Percentiles rank a stretch among this genome's conserved stretches.
These are phyloP conservation scores for Belonocnema kinseyi DNA, from an alignment of 1,140 invertebrate genomes.

Conservation along the genomic window DNA sequence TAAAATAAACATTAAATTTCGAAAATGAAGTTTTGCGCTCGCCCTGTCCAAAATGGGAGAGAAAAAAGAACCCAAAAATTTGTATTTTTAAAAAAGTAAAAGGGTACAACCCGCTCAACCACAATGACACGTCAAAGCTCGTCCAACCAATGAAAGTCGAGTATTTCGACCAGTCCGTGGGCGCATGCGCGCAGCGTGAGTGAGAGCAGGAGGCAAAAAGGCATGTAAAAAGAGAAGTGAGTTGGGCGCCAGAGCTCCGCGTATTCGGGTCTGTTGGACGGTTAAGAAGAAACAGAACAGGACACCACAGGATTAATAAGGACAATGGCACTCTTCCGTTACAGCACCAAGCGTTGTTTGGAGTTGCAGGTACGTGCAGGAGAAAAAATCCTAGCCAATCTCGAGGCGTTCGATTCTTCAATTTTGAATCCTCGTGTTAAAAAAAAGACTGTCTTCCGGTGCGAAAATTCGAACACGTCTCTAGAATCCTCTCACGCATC, in stretches of 20 bases:
- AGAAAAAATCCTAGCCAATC: neutral
- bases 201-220: constrained; percentile 5
- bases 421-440: constrained; percentile 31
- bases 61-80: too few species aligned
- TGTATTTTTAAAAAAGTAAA: too few species aligned
- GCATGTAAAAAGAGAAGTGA: constrained; percentile 46
- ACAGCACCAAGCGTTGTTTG: constrained; percentile 64
- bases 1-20: too few species aligned
- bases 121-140: constrained; percentile 2
- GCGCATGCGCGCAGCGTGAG: constrained; percentile 28
- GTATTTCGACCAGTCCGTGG: neutral
- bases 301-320: constrained; percentile 36
- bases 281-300: constrained; percentile 37
- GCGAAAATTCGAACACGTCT: constrained; percentile 40
- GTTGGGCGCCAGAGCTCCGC: constrained; percentile 67
- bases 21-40: too few species aligned
- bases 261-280: constrained; percentile 56
- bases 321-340: constrained; percentile 73
- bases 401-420: neutral
- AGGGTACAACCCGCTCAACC: too few species aligned
- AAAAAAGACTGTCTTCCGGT: constrained; percentile 19
- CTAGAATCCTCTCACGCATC: constrained; percentile 24
- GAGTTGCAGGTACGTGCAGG: constrained; percentile 63
- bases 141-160: neutral
- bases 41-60: too few species aligned